These are phyloP conservation scores for Apis dorsata DNA, from an alignment of 1,140 invertebrate species.

Conservation along the genomic window DNA sequence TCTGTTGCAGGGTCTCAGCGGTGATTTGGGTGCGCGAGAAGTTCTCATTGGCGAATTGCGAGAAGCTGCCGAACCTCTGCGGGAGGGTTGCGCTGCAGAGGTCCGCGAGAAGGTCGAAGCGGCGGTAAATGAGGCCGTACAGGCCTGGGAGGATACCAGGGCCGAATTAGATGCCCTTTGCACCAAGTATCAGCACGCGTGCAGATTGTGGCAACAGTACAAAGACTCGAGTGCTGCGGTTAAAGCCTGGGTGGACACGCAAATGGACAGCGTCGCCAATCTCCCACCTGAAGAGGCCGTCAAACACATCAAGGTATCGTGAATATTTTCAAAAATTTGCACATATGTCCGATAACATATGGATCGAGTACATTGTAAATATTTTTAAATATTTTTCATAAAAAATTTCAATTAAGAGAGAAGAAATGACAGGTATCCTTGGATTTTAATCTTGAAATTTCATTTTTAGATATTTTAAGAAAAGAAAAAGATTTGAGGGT, in stretches of 20 bases:
- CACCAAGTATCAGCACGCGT: conserved; percentile 86
- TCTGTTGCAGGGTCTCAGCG: conserved; percentile 81
- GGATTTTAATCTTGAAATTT: too few relatives aligned
- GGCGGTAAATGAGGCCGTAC: conserved; percentile 87
- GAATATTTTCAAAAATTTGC: conserved; percentile 43
- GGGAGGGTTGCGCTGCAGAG: conserved; percentile 84
- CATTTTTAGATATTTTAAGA: too few relatives aligned
- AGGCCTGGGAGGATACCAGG: conserved; percentile 88
- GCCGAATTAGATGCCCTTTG: conserved; percentile 86
- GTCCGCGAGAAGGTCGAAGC: conserved; percentile 85
- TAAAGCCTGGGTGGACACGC: conserved; percentile 85
- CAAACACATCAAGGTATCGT: conserved; percentile 83
- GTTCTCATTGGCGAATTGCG: conserved; percentile 86
- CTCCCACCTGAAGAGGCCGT: conserved; percentile 83
- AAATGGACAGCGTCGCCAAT: conserved; percentile 83
- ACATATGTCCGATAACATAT: not conserved
- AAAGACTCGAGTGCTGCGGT: conserved; percentile 87
- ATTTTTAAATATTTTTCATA: too few relatives aligned
- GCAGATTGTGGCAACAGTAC: conserved; percentile 88
- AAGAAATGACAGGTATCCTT: too few relatives aligned
- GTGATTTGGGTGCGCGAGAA: conserved; percentile 84
- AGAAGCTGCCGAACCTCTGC: conserved; percentile 85
- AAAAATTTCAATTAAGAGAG: too few relatives aligned
- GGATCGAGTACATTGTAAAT: too few relatives aligned
- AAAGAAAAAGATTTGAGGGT: too few relatives aligned